phyloP scores from a whole-genome alignment of 2,797 vertebrate genomes.

The Parauchenoglanis punctatus region DNA sequence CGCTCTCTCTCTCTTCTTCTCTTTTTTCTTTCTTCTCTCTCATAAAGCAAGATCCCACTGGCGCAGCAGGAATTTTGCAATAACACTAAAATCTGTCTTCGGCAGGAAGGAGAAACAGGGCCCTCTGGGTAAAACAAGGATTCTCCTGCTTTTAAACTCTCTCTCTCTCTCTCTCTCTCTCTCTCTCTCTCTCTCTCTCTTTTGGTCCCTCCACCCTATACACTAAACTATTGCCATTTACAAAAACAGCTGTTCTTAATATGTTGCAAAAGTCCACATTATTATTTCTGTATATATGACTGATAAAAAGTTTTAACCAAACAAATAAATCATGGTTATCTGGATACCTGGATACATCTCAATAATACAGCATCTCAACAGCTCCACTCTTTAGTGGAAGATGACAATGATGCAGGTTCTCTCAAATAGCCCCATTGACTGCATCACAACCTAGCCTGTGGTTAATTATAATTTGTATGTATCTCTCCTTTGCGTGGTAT shows the following conservation, averaged over 20 bases:
- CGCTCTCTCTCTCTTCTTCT: not conserved
- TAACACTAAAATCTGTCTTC: conserved; percentile 54
- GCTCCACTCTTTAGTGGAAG: not conserved
- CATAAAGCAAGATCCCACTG: conserved; percentile 45
- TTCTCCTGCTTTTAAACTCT: not conserved
- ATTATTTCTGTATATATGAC: not conserved
- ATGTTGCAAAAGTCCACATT: not conserved
- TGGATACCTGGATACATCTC: not conserved
- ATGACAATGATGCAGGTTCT: not conserved
- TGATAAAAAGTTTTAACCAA: not conserved
- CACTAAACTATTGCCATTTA: conserved; percentile 12
- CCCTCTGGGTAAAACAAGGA: conserved; percentile 16
- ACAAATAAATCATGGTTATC: not conserved
- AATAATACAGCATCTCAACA: not conserved
- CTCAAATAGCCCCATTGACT: not conserved
- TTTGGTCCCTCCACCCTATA: not conserved
- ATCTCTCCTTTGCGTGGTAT: not conserved
- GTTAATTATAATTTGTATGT: not conserved
- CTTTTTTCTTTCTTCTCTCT: conserved; percentile 28
- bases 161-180: not conserved
- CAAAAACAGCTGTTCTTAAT: conserved; percentile 13
- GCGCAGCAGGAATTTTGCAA: conserved; percentile 59
- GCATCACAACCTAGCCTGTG: not conserved
- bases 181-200: not conserved
- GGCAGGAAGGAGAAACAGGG: conserved; percentile 36